Percentiles rank a stretch among this genome's conserved stretches.
Evolutionary conservation across 92 coral and sea anemone species (phyloP).

Genomic region (Muricea muricata): DNA sequence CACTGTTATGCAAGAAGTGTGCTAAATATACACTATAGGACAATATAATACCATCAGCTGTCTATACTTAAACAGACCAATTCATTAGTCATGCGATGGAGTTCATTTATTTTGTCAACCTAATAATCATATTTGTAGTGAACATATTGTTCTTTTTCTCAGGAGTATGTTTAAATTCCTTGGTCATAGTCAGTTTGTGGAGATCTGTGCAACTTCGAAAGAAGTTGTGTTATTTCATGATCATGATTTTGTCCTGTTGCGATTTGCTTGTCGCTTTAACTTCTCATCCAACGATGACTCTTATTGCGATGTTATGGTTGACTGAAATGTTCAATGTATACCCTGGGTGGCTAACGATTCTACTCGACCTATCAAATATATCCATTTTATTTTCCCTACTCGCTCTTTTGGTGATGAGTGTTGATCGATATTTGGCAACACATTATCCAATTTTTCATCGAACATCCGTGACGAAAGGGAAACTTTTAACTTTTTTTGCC

Average conservation of each 20-base stretch:
- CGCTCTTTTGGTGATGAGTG: not conserved
- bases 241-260: constrained; percentile 1
- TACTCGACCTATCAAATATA: not conserved
- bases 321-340: not conserved
- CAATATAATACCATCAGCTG: too few species aligned
- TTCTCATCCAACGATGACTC: not conserved
- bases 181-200: too few species aligned
- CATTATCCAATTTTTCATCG: not conserved
- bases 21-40: too few species aligned
- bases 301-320: not conserved
- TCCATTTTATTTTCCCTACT: not conserved
- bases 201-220: too few species aligned
- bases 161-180: too few species aligned
- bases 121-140: too few species aligned
- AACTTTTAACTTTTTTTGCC: not conserved
- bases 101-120: too few species aligned
- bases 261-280: not conserved
- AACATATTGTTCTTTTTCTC: too few species aligned
- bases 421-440: not conserved
- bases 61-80: too few species aligned
- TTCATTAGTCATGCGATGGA: too few species aligned
- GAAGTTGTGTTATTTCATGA: not conserved
- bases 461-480: not conserved
- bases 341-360: not conserved
- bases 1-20: too few species aligned